Conservation (phyloP, 2,113 vertebrate species). For the Phalacrocorax pelagicus region DNA sequence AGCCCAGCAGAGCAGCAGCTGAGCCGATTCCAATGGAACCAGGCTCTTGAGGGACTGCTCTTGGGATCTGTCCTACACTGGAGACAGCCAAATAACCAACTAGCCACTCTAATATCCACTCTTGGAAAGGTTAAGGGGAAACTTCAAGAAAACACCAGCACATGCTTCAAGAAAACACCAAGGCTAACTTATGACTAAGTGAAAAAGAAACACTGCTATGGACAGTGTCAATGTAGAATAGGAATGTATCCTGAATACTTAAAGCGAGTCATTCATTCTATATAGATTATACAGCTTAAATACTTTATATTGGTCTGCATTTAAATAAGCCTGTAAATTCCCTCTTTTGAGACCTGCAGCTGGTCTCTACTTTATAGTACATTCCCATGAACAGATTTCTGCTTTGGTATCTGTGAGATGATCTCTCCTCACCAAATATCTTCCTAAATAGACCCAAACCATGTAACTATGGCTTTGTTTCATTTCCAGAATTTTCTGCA, state of each 20-base stretch:
- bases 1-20: not conserved
- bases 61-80: not conserved
- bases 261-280: not conserved
- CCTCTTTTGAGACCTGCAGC: not conserved
- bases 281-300: not conserved
- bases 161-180: not conserved
- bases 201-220: not conserved
- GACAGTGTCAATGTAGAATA: not conserved
- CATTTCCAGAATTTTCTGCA: not conserved
- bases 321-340: not conserved
- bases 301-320: not conserved
- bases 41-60: not conserved
- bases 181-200: not conserved
- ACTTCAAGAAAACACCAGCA: not conserved
- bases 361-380: not conserved
- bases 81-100: not conserved
- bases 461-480: not conserved
- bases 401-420: not conserved
- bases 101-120: not conserved
- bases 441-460: not conserved
- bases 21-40: not conserved
- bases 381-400: not conserved
- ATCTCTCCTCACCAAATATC: not conserved
- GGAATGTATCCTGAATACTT: not conserved
- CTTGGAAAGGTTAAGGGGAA: not conserved